Base-by-base conservation (phyloP, 2,888 invertebrate species). In the Agelastica alni region DNA sequence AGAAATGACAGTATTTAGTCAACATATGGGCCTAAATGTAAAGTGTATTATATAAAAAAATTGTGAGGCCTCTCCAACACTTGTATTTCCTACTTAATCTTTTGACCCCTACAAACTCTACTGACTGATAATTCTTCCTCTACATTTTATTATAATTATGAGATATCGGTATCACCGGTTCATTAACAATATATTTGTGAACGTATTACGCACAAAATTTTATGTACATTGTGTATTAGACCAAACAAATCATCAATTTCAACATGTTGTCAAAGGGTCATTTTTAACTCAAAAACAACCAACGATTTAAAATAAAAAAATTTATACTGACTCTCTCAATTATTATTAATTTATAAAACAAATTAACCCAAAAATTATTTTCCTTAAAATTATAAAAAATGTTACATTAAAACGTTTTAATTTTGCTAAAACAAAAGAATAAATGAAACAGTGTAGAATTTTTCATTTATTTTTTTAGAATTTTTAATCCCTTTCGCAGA, bases 21-120 rank as follows among this genome's bases (percentile, higher is more conserved):
- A 30, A 45, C 13, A 30, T 58, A 44, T 46, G 36, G 61, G 58
- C 61, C 59, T 59, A 59, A 55, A 7, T 57, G 56, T 59, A 57
- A 46, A 59, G 30, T 49, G 49, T 41, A 49, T 12, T 49, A 49
- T 16, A 17, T 45, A 44, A 53, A 55, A 45, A 59, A 45, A 26
- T 51, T 4, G 12, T 34, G 44, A 44, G 59, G 59, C 60, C 61
- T 59, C 44, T 31, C 31, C 48, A 17, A 37, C 12, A n/a, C 39
- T 49, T 34, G 31, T 53, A 48, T 34, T 48, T 51, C 48, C 41
- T 52, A 56, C 43, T 49, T 45, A 48, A 20, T 31, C 43, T 39
- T 30, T 34, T 37, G 26, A 18, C n/a, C 47, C 20, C 37, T 39
- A 39, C 6, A 14, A 41, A 48, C 34, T 53, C 12, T 49, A 56